Conservation (phyloP, 2,888 invertebrate genomes). For the Temnothorax ravouxi region DNA sequence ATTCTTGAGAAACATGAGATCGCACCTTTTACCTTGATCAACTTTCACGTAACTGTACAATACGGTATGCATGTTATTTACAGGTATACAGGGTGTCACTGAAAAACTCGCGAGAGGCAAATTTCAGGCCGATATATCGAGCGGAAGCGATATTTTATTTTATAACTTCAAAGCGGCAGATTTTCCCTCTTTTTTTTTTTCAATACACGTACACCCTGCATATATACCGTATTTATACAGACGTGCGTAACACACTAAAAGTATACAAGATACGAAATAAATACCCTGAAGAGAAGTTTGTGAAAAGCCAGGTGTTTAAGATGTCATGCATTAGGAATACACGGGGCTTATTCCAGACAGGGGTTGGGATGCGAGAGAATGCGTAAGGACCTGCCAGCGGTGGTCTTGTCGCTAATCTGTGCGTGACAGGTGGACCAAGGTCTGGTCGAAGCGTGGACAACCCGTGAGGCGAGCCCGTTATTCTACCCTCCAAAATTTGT, state of each 20-base stretch:
- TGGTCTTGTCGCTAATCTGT: slow-evolving; percentile 88
- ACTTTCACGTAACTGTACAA: slow-evolving; percentile 49
- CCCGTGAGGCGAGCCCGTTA: slow-evolving; percentile 82
- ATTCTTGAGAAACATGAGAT: slow-evolving; percentile 24
- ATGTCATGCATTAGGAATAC: slow-evolving; percentile 92
- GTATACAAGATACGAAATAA: slow-evolving; percentile 78
- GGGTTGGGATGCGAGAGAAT: slow-evolving; percentile 94
- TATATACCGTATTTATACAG: slow-evolving; percentile 41
- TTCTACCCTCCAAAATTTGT: slow-evolving; percentile 84
- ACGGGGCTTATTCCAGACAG: slow-evolving; percentile 92
- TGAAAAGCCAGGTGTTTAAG: slow-evolving; percentile 93
- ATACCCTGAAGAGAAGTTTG: slow-evolving; percentile 93
- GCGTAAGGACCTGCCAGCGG: slow-evolving; percentile 96
- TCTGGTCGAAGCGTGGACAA: slow-evolving; percentile 86
- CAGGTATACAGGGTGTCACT: slow-evolving; percentile 37
- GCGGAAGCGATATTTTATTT: background rate
- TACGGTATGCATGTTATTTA: slow-evolving; percentile 59
- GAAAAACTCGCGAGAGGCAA: background rate
- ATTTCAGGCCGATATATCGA: background rate
- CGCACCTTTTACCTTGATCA: slow-evolving; percentile 34
- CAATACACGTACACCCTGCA: slow-evolving; percentile 14
- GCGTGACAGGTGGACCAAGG: slow-evolving; percentile 87
- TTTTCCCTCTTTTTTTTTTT: background rate
- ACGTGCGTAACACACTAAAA: slow-evolving; percentile 65
- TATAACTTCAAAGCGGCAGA: background rate